A percentile compares a stretch with the other conserved stretches of the same genome.
phyloP scores from a whole-genome alignment of 2,797 vertebrate genomes.

The Peromyscus melanophrys region DNA sequence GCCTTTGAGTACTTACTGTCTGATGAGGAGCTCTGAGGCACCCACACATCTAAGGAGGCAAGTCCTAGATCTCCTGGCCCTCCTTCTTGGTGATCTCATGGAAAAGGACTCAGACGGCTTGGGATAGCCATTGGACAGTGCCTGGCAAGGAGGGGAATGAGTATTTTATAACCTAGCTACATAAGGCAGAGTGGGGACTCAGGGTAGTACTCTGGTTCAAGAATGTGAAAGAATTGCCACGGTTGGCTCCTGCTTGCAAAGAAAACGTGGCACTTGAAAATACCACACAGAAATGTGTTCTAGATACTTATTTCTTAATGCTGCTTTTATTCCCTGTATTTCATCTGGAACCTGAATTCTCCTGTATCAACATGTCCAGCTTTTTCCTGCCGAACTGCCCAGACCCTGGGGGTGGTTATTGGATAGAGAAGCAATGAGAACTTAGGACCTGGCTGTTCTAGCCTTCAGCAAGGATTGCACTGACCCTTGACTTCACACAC shows the following conservation, averaged over 20 bases:
- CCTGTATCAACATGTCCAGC: neutral
- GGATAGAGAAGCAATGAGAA: neutral
- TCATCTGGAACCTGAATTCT: neutral
- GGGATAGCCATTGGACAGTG: accelerated
- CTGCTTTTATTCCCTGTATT: neutral
- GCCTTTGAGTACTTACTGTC: neutral
- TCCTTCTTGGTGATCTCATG: neutral
- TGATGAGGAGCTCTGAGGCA: too few species aligned
- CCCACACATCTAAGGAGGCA: neutral
- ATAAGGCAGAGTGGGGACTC: accelerated
- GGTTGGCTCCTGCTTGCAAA: neutral
- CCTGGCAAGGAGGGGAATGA: neutral
- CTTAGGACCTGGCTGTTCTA: neutral
- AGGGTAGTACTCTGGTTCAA: neutral
- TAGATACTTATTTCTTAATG: neutral
- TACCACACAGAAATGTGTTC: neutral
- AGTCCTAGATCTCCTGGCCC: neutral
- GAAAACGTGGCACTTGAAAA: neutral
- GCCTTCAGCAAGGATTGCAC: neutral
- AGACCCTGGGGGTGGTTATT: neutral
- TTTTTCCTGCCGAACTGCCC: neutral
- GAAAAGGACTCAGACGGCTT: neutral
- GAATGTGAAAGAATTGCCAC: neutral
- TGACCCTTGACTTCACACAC: too few species aligned
- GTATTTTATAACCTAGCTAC: neutral